These are phyloP conservation scores for Gymnocypris eckloni DNA, from an alignment of 2,797 vertebrate genomes.

Conservation along the genomic window DNA sequence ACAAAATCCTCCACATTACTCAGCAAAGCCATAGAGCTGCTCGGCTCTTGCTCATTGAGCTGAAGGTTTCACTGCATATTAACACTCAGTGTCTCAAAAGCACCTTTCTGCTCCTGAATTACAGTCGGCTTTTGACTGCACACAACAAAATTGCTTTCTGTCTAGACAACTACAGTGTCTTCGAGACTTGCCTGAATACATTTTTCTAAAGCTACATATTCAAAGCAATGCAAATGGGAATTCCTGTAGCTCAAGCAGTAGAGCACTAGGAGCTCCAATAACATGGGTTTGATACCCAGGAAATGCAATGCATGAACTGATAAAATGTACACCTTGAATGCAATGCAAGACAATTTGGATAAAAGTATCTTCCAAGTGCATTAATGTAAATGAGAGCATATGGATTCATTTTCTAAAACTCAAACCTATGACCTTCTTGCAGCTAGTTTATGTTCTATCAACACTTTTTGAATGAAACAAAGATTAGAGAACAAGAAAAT, in stretches of 20 bases:
- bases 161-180: background rate
- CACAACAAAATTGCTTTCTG: background rate
- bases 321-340: background rate
- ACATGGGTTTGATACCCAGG: background rate
- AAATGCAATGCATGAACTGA: background rate
- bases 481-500: background rate
- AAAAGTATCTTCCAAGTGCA: background rate
- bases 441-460: background rate
- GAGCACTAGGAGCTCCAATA: background rate
- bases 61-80: conserved; percentile 9
- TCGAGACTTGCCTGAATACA: background rate
- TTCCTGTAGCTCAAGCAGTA: background rate
- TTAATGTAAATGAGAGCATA: background rate
- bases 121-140: background rate
- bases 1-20: conserved; percentile 50
- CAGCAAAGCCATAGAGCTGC: conserved; percentile 36
- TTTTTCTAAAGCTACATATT: background rate
- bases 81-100: conserved; percentile 4
- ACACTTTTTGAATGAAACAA: background rate
- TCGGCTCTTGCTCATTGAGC: background rate
- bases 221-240: background rate
- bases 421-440: background rate
- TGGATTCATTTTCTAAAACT: background rate
- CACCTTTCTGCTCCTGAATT: background rate
- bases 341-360: background rate